Evolutionary conservation across 2,797 vertebrate species (phyloP).

Genomic region (Chloroceryle amazona): DNA sequence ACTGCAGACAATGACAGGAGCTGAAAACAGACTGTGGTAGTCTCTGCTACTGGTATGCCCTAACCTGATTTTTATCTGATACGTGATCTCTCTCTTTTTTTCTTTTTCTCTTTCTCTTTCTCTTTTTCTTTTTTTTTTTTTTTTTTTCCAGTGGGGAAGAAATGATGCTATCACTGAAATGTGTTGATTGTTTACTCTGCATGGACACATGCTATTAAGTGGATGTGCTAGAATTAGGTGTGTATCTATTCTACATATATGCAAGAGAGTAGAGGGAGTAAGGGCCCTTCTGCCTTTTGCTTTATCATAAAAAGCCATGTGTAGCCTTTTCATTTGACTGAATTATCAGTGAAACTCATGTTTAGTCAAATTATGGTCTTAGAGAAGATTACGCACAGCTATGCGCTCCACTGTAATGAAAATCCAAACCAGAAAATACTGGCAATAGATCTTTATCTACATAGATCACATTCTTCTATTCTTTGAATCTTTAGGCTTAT

Average conservation of each 20-base stretch:
- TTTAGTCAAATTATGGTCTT: background rate
- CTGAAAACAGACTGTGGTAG: background rate
- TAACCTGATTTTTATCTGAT: background rate
- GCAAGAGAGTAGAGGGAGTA: background rate
- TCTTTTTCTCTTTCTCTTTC: no score
- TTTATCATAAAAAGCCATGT: background rate
- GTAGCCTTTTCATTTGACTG: background rate
- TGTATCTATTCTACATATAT: background rate
- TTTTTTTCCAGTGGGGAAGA: fast-evolving
- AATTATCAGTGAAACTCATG: background rate
- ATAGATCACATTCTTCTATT: background rate
- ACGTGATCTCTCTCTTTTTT: background rate
- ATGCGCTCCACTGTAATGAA: background rate
- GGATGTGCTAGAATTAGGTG: background rate
- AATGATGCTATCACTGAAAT: background rate
- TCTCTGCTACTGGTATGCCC: background rate
- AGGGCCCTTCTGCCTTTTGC: background rate
- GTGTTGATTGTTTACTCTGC: background rate
- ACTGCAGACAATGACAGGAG: background rate
- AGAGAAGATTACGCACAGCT: background rate
- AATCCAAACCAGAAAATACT: background rate
- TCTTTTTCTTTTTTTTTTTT: no score
- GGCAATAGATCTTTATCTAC: background rate
- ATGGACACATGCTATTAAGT: background rate
- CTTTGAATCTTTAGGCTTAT: background rate